phyloP scores from a whole-genome alignment of 35 echinoderm and acorn worm genomes.

The Anneissia japonica region DNA sequence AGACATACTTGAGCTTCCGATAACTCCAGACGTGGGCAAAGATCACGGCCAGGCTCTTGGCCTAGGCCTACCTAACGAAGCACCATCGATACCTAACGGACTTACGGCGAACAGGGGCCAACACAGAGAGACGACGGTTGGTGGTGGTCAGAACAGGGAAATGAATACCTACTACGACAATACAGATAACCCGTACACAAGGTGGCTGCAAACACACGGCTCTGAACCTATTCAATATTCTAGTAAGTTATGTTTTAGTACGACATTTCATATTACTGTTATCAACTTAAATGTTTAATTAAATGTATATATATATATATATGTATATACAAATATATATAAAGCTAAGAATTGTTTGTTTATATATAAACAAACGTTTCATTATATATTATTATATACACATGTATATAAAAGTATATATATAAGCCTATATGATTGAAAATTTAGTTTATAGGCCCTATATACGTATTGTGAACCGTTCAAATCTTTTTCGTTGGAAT shows the following conservation, averaged over 20 bases:
- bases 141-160: neutral
- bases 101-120: neutral
- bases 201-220: slow-evolving; percentile 92
- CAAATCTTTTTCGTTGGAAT: too few species aligned
- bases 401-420: too few species aligned
- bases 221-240: slow-evolving; percentile 73
- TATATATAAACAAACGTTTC: too few species aligned
- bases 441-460: too few species aligned
- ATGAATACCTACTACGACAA: slow-evolving; percentile 68
- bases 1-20: slow-evolving; percentile 93
- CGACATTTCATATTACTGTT: too few species aligned
- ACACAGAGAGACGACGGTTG: neutral
- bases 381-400: too few species aligned
- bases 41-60: slow-evolving; percentile 42
- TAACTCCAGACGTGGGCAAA: slow-evolving; percentile 67
- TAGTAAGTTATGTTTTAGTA: slow-evolving; percentile 59
- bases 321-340: too few species aligned
- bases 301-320: too few species aligned
- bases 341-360: too few species aligned
- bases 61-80: slow-evolving; percentile 19
- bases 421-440: too few species aligned
- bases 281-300: too few species aligned
- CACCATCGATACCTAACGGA: neutral
- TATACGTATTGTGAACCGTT: too few species aligned
- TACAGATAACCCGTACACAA: slow-evolving; percentile 91